Percentiles rank a stretch among this genome's conserved stretches.
Conservation (phyloP, 2,797 vertebrate species). For the Xiphophorus birchmanni region DNA sequence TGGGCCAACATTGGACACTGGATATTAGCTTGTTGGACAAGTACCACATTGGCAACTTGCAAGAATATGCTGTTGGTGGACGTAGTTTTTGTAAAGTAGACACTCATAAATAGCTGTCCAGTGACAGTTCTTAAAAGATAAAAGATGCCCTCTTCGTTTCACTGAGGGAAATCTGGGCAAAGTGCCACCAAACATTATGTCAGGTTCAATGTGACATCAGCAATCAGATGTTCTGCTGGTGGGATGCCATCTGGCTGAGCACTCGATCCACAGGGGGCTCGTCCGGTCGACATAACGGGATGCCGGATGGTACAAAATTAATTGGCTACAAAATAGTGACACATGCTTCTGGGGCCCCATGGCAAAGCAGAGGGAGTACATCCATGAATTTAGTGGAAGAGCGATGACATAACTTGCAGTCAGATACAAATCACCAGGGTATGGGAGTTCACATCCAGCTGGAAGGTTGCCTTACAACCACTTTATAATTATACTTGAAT, state of each 20-base stretch:
- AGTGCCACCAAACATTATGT: conserved; percentile 10
- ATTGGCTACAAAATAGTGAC: conserved; percentile 49
- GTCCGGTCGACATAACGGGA: conserved; percentile 46
- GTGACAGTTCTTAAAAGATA: not conserved
- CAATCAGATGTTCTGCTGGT: conserved; percentile 46
- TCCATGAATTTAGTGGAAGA: conserved; percentile 17
- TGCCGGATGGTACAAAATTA: conserved; percentile 45
- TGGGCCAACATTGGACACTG: not conserved
- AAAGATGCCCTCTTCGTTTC: not conserved
- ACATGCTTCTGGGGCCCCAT: conserved; percentile 13
- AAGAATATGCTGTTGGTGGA: not conserved
- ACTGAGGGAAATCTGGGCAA: not conserved
- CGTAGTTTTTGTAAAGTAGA: not conserved
- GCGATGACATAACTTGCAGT: not conserved
- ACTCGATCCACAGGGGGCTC: conserved; percentile 35
- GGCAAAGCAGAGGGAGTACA: conserved; percentile 11
- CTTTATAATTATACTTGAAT: not conserved
- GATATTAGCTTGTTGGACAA: not conserved
- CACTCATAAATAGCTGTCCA: not conserved
- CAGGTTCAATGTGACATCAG: conserved; percentile 31
- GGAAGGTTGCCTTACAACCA: not conserved
- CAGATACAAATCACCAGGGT: not conserved
- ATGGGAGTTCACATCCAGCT: not conserved
- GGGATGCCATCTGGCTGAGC: conserved; percentile 58
- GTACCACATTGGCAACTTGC: not conserved